These are phyloP conservation scores for Frieseomelitta varia DNA, from an alignment of 1,140 invertebrate species.

Conservation along the genomic window DNA sequence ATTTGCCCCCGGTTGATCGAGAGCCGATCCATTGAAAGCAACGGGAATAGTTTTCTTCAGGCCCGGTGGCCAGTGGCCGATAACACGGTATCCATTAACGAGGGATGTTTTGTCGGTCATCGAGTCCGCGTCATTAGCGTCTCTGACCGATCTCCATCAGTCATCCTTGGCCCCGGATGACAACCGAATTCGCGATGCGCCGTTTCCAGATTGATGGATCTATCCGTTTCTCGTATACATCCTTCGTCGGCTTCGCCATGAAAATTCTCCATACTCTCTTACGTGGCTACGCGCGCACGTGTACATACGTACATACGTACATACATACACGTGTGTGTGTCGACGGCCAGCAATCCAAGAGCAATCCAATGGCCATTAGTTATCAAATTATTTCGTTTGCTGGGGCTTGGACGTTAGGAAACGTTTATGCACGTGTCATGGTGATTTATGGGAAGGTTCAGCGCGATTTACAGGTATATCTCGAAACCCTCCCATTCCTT, in stretches of 20 bases:
- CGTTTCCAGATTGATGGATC: constrained; percentile 67
- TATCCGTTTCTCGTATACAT: constrained; percentile 60
- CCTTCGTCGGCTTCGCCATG: constrained; percentile 43
- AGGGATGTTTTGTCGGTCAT: constrained; percentile 64
- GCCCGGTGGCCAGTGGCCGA: constrained; percentile 21
- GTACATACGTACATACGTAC: background rate
- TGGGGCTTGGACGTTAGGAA: constrained; percentile 58
- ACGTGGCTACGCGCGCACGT: background rate
- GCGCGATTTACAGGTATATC: too few relatives aligned
- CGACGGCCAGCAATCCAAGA: constrained; percentile 14
- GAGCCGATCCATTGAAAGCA: background rate
- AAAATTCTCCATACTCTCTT: constrained; percentile 50
- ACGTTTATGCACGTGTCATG: constrained; percentile 66
- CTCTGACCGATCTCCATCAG: constrained; percentile 64
- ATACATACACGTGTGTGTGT: background rate
- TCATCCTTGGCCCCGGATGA: constrained; percentile 65
- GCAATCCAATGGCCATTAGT: constrained; percentile 66
- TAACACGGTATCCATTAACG: constrained; percentile 65
- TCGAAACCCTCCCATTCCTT: too few relatives aligned
- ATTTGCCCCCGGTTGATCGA: background rate
- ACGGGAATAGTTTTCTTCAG: constrained; percentile 26
- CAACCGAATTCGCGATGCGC: constrained; percentile 62
- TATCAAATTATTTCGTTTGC: constrained; percentile 66
- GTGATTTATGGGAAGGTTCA: constrained; percentile 59
- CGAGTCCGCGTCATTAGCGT: constrained; percentile 66